Percentiles rank a stretch among this genome's conserved stretches.
Conservation (phyloP, 1,140 invertebrate species). For the Sitophilus oryzae region DNA sequence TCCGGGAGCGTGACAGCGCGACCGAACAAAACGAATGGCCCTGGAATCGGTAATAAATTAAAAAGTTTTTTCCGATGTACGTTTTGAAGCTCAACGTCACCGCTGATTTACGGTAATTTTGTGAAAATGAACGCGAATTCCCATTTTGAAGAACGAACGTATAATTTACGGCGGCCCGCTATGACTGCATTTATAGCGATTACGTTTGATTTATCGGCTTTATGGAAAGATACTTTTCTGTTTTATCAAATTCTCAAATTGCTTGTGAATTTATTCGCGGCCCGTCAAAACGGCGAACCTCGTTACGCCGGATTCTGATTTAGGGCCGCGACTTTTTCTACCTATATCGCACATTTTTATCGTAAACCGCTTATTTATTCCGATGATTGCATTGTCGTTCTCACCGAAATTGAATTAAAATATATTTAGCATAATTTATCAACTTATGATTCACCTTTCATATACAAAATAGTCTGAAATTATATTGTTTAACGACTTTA, state of each 20-base stretch:
- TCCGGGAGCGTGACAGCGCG: constrained; percentile 30
- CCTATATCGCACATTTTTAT: neutral
- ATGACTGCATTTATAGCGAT: constrained; percentile 44
- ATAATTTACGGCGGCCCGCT: constrained; percentile 39
- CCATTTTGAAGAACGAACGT: constrained; percentile 44
- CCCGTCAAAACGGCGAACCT: constrained; percentile 3
- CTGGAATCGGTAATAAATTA: constrained; percentile 38
- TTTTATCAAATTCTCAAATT: constrained; percentile 35
- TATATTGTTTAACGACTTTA: too few relatives aligned
- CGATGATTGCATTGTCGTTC: too few relatives aligned
- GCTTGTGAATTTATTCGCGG: constrained; percentile 22
- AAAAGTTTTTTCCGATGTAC: constrained; percentile 38
- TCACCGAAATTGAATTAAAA: too few relatives aligned
- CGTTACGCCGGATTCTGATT: constrained; percentile 14
- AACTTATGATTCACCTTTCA: too few relatives aligned
- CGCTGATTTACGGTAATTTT: constrained; percentile 45
- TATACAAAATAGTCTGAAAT: too few relatives aligned
- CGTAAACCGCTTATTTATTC: neutral
- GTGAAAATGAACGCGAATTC: constrained; percentile 44
- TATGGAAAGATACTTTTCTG: constrained; percentile 41
- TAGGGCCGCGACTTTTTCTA: neutral
- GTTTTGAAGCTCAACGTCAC: constrained; percentile 42
- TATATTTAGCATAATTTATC: too few relatives aligned
- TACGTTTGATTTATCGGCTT: constrained; percentile 41
- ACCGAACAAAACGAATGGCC: constrained; percentile 36